Conservation (phyloP, 2,797 vertebrate genomes). For the Mormyrops attenuatus region DNA sequence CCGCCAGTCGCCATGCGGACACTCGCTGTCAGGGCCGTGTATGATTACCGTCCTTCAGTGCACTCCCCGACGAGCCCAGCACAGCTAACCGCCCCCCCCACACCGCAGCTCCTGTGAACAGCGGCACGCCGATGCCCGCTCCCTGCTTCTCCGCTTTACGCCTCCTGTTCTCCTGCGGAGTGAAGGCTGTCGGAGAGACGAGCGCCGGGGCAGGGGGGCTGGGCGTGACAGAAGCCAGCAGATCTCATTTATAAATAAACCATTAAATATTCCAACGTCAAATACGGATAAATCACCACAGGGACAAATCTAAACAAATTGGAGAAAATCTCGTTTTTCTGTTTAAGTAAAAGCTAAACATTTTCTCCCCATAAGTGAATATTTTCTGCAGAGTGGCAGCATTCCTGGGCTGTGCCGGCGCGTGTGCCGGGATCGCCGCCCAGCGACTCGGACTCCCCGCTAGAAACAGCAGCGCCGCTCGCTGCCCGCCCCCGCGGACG, state of each 20-base stretch:
- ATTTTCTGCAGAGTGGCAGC: not conserved
- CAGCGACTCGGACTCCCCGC: not conserved
- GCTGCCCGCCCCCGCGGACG: not conserved
- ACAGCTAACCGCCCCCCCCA: constrained; percentile 96
- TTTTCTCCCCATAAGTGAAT: not conserved
- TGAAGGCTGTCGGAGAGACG: not conserved
- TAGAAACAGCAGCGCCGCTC: not conserved
- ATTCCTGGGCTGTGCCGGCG: not conserved
- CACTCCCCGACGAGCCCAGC: constrained; percentile 66
- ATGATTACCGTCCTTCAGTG: constrained; percentile 99
- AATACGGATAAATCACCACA: not conserved
- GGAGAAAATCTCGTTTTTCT: not conserved
- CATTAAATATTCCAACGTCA: not conserved
- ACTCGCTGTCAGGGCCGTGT: constrained; percentile 98
- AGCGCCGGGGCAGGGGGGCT: not conserved
- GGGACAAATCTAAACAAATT: not conserved
- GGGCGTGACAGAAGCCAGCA: not conserved
- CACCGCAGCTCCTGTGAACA: constrained; percentile 95
- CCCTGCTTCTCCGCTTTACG: constrained; percentile 18
- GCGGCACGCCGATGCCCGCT: constrained; percentile 98
- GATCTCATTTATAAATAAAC: not conserved
- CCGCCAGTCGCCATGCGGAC: constrained; percentile 92
- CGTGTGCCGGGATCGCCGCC: not conserved
- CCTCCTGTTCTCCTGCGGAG: too few relatives aligned
- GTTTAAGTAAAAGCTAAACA: not conserved